These are phyloP conservation scores for Mactromeris polynyma DNA, from an alignment of 2,888 invertebrate genomes.

Conservation along the genomic window DNA sequence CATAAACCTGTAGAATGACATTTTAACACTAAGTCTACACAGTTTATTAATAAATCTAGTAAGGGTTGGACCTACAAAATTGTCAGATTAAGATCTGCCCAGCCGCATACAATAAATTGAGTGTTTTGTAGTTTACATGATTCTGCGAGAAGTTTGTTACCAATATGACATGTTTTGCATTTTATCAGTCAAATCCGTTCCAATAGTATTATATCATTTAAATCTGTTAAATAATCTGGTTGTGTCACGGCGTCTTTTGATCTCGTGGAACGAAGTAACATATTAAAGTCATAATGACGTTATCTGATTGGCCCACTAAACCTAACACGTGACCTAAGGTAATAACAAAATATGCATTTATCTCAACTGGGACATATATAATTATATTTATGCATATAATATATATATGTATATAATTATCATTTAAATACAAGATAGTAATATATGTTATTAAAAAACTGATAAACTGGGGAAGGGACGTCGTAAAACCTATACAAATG, in stretches of 20 bases:
- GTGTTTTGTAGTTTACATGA: neutral
- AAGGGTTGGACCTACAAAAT: too few relatives aligned
- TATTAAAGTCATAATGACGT: neutral
- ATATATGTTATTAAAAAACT: too few relatives aligned
- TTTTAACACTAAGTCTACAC: neutral
- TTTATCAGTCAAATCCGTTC: neutral
- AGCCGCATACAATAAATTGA: too few relatives aligned
- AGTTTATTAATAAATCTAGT: neutral
- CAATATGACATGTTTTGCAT: neutral
- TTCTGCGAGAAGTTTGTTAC: neutral
- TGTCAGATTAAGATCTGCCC: too few relatives aligned
- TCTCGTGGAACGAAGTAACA: neutral
- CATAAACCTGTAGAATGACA: neutral
- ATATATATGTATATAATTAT: too few relatives aligned
- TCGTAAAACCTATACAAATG: too few relatives aligned
- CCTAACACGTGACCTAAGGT: neutral
- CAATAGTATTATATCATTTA: neutral
- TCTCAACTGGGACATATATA: neutral
- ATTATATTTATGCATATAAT: too few relatives aligned
- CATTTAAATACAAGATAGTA: too few relatives aligned
- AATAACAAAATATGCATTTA: neutral
- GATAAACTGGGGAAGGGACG: too few relatives aligned
- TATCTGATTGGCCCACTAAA: constrained; percentile 7
- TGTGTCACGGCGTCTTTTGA: neutral
- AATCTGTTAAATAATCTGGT: neutral